Evolutionary conservation across 2,888 invertebrate genomes (phyloP), one percentile per base, ranked within the genome.

Genomic region (Andrena praecox): DNA sequence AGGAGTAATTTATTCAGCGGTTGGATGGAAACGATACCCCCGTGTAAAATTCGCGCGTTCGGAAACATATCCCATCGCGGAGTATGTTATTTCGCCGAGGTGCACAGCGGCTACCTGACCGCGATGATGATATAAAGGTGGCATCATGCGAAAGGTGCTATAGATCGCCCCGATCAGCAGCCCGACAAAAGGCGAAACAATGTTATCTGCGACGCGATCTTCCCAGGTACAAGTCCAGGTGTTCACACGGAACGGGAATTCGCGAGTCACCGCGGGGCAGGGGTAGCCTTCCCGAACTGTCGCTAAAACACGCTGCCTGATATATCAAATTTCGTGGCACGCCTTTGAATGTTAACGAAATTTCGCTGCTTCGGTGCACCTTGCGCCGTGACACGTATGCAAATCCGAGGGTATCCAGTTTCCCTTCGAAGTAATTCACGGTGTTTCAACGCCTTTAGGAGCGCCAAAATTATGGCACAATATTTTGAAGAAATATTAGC

Each of bases 211-310:
- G 63, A 80, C 83, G 89, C 80, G 85, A 91, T 90, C 91, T 85
- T 84, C 67, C 71, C 72, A 75, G 63, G 66, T 80, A 71, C 62
- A 63, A 70, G 76, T 89, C 85, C 89, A 89, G 85, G 84, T 89
- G 89, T 90, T 89, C 89, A 85, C 89, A 88, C 89, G 87, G 87
- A 88, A 88, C 88, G 85, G 90, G 87, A 89, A 91, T 90, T 85
- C 77, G 76, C 81, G 73, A 67, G 75, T 74, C 70, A 62, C 48
- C 56, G 64, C 69, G 62, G 67, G 62, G 67, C 60, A 56, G 24
- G 48, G 48, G 35, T 5, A 6, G 42, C 54, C 80, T 75, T 79
- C 75, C 73, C 63, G 31, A 24, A 66, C 24, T 63, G 27, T 69
- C 73, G 71, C 27, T 54, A 8, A 67, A 71, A 66, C 20, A 27